Base-by-base conservation (phyloP, 1,140 invertebrate species). In the Drosophila ogumai region DNA sequence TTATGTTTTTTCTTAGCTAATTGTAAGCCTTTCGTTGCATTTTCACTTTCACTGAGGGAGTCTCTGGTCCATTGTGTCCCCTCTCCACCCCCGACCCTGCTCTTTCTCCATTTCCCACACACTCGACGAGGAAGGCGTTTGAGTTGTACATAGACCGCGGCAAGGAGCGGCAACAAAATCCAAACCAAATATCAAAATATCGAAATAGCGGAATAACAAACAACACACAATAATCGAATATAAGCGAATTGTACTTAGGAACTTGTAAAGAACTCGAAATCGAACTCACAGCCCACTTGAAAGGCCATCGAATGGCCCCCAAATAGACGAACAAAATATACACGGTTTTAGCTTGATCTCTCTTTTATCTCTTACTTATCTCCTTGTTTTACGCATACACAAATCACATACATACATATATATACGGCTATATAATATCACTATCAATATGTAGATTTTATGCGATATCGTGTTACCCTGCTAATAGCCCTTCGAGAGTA, bases 221-320 rank as follows among this genome's bases (percentile, higher is more conserved):
- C 25, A 31, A 50, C 28, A 32, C 15, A 40, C 36, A 49, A 41
- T 58, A 73, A 59, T 59, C 36, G 44, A 71, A 58, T 72, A 58
- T 72, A 72, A 72, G 68, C 31, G 5, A 71, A 72, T 36, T 72
- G 68, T 72, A 72, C 43, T 72, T 59, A 71, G 66, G 68, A 58
- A 72, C 44, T 59, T 71, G 36, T 71, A 47, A 71, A 50, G 68
- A 58, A 69, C 40, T 31, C 36, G 7, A 22, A 34, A 22, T 15
- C 50, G 3, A 15, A 54, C 13, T n/a, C 13, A 36, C 34, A 58
- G 31, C 52, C 65, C 52, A 56, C 50, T 28, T 34, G 50, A 10
- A 17, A 19, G 50, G 68, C 41, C 68, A 71, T 72, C 7, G n/a
- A 72, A 72, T 72, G 68, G 31, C 47, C 47, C n/a, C 67, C 34